Conservation (phyloP, 2,113 vertebrate genomes). For the Malurus elegans region DNA sequence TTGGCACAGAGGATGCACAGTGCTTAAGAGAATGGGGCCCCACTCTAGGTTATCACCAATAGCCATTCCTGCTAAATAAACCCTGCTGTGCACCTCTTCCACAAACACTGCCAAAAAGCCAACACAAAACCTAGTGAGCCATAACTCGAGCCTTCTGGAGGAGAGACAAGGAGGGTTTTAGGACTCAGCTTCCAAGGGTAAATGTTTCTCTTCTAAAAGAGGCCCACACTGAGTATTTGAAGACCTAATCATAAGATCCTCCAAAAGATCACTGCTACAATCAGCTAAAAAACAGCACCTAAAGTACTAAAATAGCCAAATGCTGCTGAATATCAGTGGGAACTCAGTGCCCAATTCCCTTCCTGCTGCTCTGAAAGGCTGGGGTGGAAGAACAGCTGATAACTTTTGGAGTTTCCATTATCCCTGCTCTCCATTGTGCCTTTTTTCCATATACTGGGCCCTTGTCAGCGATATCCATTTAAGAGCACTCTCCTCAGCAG, state of each 20-base stretch:
- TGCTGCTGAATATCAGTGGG: background rate
- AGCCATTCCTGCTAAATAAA: slow-evolving; percentile 27
- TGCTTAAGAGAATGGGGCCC: background rate
- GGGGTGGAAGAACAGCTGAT: background rate
- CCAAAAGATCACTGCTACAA: background rate
- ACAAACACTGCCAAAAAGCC: slow-evolving; percentile 16
- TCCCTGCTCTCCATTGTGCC: background rate
- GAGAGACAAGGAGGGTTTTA: background rate
- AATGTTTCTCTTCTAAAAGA: background rate
- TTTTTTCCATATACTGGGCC: background rate
- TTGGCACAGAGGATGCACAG: background rate
- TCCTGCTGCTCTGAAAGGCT: slow-evolving; percentile 2
- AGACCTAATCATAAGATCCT: background rate
- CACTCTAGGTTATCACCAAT: background rate
- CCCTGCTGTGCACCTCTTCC: background rate
- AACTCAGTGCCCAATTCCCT: background rate
- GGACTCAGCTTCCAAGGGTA: background rate
- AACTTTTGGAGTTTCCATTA: slow-evolving; percentile 14
- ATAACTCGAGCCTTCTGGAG: slow-evolving; percentile 5
- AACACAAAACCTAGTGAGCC: slow-evolving; percentile 26
- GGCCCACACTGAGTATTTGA: background rate
- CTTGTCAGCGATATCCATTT: slow-evolving; percentile 24
- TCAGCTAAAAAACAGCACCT: background rate
- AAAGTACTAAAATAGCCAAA: background rate
- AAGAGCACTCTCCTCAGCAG: slow-evolving; percentile 36